These are phyloP conservation scores for Plagiodera versicolora DNA, from an alignment of 2,888 invertebrate species.

Conservation along the genomic window DNA sequence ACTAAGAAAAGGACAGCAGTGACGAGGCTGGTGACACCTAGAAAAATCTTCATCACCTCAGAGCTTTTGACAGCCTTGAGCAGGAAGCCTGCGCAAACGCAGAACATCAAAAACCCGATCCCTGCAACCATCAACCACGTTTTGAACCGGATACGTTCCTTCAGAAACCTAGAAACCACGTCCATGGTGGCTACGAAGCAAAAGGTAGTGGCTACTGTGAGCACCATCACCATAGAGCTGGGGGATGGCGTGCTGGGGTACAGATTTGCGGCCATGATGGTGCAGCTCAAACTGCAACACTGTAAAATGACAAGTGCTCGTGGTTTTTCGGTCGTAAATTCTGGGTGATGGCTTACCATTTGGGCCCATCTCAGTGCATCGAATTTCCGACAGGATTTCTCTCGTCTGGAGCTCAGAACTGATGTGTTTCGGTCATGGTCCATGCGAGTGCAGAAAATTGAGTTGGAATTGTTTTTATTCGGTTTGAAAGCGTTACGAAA, in stretches of 20 bases:
- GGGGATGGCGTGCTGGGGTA: background rate
- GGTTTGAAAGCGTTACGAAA: background rate
- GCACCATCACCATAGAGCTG: constrained; percentile 9
- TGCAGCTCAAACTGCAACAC: background rate
- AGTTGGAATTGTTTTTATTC: background rate
- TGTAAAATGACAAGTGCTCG: background rate
- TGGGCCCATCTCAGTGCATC: background rate
- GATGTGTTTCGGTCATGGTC: background rate
- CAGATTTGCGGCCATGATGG: background rate
- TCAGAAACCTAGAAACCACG: constrained; percentile 13
- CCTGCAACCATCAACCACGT: constrained; percentile 25
- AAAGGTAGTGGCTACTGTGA: constrained; percentile 12
- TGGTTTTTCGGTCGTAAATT: background rate
- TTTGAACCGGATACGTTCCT: constrained; percentile 17
- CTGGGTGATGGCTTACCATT: background rate
- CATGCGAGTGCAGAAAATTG: background rate
- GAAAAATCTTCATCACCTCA: background rate
- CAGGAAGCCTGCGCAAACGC: constrained; percentile 16
- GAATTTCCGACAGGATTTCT: background rate
- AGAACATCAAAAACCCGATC: constrained; percentile 18
- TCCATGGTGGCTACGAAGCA: constrained; percentile 20
- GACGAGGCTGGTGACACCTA: background rate
- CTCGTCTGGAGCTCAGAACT: background rate
- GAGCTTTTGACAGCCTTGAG: background rate
- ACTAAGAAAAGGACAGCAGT: constrained; percentile 14